A percentile compares a stretch with the other conserved stretches of the same genome.
Evolutionary conservation across 2,797 vertebrate species (phyloP).

Genomic region (Acomys russatus): DNA sequence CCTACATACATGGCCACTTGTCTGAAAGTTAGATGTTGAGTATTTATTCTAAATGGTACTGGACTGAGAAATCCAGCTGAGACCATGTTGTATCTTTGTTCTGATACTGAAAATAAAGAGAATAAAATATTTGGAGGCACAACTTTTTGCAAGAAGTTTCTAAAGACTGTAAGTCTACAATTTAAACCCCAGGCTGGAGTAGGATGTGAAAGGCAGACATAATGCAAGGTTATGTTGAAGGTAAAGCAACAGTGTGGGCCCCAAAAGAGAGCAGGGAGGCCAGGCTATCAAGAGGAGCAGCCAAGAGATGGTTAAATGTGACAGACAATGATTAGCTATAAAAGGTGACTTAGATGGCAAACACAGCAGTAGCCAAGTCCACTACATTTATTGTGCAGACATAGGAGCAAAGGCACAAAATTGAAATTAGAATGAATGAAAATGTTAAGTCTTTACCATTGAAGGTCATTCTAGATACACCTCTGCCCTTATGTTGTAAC

Average conservation of each 20-base stretch:
- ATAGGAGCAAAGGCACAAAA: not conserved
- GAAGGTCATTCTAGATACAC: not conserved
- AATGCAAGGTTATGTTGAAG: not conserved
- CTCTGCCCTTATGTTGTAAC: not conserved
- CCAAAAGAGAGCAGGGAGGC: not conserved
- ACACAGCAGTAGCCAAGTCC: not conserved
- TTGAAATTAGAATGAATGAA: not conserved
- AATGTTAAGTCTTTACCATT: not conserved
- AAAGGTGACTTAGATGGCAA: not conserved
- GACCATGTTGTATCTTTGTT: not conserved
- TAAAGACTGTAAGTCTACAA: not conserved
- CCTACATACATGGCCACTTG: not conserved
- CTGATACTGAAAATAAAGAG: not conserved
- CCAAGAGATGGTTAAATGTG: not conserved
- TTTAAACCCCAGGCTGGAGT: not conserved
- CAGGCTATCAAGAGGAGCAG: accelerated
- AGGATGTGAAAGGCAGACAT: not conserved
- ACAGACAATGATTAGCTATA: not conserved
- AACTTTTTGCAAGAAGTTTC: not conserved
- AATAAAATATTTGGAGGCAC: not conserved
- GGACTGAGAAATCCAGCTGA: not conserved
- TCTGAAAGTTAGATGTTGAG: not conserved
- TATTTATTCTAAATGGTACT: not conserved
- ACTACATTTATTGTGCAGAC: not conserved
- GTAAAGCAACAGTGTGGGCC: not conserved